Base-by-base conservation (phyloP, 2,888 invertebrate species). In the Leucophenga montana region DNA sequence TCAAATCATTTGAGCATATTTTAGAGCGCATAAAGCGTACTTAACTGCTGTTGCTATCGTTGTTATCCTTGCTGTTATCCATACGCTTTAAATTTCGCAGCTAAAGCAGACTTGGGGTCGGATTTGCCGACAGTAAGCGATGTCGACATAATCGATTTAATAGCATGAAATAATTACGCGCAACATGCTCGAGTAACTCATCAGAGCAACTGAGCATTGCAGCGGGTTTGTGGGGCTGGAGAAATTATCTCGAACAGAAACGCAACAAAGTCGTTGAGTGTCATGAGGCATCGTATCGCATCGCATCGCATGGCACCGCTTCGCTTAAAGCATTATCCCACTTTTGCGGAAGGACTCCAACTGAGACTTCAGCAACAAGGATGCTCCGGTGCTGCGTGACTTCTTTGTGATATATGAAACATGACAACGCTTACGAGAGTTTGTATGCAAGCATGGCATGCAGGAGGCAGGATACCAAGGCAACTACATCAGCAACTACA, bases 111-210 rank as follows among this genome's bases (percentile, higher is more conserved):
- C 8, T 14, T 53, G 53, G 14, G 18, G 9, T 33, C 39, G 61
- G n/a, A 3, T n/a, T 39, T 16, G 39, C 5, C 39, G 20, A n/a
- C n/a, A 16, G 16, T 11, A 13, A 31, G 44, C 53, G 22, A 57
- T 44, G 67, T 44, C 39, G 56, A 57, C 67, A 44, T 67, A 67
- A 67, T 67, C 67, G 67, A 67, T 67, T 67, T 67, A 67, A 67
- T 67, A 67, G 67, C 59, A 46, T 61, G 67, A 67, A 67, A 67
- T 67, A 67, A 67, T 67, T 67, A 67, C 59, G 57, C 54, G 39
- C 59, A 27, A 59, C 59, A 31, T 59, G 59, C 67, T 67, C 57
- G 67, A 27, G 53, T 66, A 53, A 66, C 53, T 66, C 66, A 54
- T 66, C 53, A 53, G n/a, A 44, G 16, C 33, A n/a, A 13, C 18